phyloP scores from a whole-genome alignment of 2,797 vertebrate species.

The Myripristis jacobus region DNA sequence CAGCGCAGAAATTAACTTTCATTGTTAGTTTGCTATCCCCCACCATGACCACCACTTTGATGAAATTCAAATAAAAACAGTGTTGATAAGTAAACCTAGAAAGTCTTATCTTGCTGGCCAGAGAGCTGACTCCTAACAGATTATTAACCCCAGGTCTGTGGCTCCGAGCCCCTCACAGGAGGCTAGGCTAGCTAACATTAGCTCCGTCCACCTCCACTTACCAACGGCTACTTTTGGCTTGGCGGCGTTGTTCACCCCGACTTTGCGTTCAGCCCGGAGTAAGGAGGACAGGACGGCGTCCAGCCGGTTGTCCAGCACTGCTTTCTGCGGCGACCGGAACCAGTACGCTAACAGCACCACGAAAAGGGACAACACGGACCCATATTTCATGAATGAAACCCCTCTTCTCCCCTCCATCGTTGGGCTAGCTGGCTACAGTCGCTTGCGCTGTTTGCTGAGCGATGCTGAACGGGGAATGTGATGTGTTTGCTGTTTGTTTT shows the following conservation, averaged over 20 bases:
- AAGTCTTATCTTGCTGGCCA: too few relatives aligned
- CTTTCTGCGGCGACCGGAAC: conserved; percentile 77
- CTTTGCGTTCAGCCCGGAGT: conserved; percentile 86
- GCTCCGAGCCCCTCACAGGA: neutral
- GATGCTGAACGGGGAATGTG: too few relatives aligned
- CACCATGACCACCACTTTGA: too few relatives aligned
- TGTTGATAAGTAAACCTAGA: too few relatives aligned
- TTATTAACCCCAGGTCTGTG: neutral
- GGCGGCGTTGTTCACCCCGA: conserved; percentile 69
- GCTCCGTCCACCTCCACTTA: conserved; percentile 60
- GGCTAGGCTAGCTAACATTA: conserved; percentile 8
- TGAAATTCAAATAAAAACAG: too few relatives aligned
- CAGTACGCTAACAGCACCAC: conserved; percentile 82
- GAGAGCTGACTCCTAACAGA: rapidly evolving
- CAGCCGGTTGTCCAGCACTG: conserved; percentile 79
- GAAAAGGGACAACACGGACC: conserved; percentile 77
- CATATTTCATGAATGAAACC: conserved; percentile 77
- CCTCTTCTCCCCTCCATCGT: conserved; percentile 73
- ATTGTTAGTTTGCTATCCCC: too few relatives aligned
- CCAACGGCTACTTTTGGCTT: conserved; percentile 86
- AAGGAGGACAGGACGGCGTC: conserved; percentile 85
- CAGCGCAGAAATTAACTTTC: too few relatives aligned
- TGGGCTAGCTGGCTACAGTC: neutral
- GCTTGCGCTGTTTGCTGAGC: neutral
- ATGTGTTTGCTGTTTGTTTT: conserved; percentile 45